Evolutionary conservation across 2,888 invertebrate genomes (phyloP).

Genomic region (Epiblema foenella): DNA sequence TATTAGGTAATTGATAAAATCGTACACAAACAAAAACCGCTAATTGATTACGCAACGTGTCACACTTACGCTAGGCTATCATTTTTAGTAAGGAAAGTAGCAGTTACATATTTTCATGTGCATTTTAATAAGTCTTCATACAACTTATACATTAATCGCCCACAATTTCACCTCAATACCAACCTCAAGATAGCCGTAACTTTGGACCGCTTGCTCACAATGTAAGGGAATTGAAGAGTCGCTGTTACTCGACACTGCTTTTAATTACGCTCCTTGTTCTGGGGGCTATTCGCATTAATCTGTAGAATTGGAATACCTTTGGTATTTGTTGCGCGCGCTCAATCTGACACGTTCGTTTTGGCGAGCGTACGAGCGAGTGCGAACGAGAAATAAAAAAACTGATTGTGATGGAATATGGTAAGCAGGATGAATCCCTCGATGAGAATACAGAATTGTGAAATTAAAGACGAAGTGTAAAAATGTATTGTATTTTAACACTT

Average conservation of each 20-base stretch:
- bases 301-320: neutral
- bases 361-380: neutral
- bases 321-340: neutral
- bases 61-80: neutral
- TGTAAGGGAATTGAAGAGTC: slow-evolving; percentile 62
- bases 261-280: slow-evolving; percentile 61
- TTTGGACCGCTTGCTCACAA: slow-evolving; percentile 56
- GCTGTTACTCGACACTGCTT: slow-evolving; percentile 55
- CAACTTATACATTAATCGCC: slow-evolving; percentile 17
- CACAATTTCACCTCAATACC: slow-evolving; percentile 31
- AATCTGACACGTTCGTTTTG: neutral
- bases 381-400: neutral
- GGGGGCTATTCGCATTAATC: slow-evolving; percentile 31
- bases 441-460: neutral
- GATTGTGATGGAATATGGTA: neutral
- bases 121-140: neutral
- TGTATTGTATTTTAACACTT: neutral
- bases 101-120: neutral
- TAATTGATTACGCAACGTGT: too few species aligned
- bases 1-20: too few species aligned
- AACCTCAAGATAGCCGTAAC: slow-evolving; percentile 36
- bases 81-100: too few species aligned
- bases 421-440: neutral
- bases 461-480: slow-evolving; percentile 42
- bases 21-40: too few species aligned